A percentile compares a stretch with the other conserved stretches of the same genome.
These are phyloP conservation scores for Syngnathus rostellatus DNA, from an alignment of 2,797 vertebrate species.

Conservation along the genomic window DNA sequence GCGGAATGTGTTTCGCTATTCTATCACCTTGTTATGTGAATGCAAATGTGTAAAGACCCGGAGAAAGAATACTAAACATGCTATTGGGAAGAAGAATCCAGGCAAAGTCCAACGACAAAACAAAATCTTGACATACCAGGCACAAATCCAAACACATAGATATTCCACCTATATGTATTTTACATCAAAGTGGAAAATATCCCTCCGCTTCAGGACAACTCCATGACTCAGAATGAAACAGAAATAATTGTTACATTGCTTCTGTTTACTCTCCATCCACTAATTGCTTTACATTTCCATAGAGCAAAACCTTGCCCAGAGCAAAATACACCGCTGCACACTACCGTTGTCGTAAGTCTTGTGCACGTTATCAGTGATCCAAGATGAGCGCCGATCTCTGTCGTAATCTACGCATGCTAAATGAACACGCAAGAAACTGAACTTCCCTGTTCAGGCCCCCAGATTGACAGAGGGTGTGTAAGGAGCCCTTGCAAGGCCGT, in stretches of 20 bases:
- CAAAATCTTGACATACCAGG: background rate
- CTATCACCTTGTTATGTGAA: conserved; percentile 32
- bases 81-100: conserved; percentile 8
- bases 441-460: conserved; percentile 38
- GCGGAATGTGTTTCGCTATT: conserved; percentile 6
- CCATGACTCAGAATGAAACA: background rate
- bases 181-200: background rate
- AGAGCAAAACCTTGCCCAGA: conserved; percentile 30
- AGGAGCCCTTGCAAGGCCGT: conserved; percentile 37
- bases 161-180: background rate
- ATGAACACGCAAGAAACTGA: conserved; percentile 39
- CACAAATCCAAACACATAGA: background rate
- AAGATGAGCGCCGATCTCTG: conserved; percentile 40
- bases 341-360: background rate
- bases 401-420: conserved; percentile 29
- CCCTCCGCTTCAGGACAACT: background rate
- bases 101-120: conserved; percentile 10
- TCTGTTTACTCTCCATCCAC: conserved; percentile 22
- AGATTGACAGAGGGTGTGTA: conserved; percentile 48
- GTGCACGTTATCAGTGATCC: conserved; percentile 4
- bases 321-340: background rate
- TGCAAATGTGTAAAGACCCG: conserved; percentile 5
- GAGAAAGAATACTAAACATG: conserved; percentile 16
- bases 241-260: conserved; percentile 11
- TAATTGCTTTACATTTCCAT: conserved; percentile 9